phyloP scores from a whole-genome alignment of 2,797 vertebrate species.

The Synanceia verrucosa region DNA sequence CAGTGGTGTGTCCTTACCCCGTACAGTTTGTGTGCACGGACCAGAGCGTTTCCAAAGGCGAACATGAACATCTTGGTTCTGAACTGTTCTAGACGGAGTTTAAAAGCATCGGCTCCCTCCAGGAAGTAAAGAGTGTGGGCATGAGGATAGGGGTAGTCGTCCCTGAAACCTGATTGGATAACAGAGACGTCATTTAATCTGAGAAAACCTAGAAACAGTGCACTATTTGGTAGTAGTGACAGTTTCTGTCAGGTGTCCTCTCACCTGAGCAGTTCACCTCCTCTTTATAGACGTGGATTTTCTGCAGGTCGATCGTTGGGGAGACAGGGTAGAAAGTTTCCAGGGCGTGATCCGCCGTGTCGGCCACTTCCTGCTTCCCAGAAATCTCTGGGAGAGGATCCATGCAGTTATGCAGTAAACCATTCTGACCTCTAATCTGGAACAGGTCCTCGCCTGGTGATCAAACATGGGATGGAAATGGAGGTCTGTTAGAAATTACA shows the following conservation, averaged over 20 bases:
- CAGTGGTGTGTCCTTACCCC: conserved; percentile 84
- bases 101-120: conserved; percentile 73
- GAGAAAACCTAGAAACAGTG: too few species aligned
- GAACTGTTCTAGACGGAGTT: conserved; percentile 87
- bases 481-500: background rate
- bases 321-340: conserved; percentile 90
- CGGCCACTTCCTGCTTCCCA: conserved; percentile 83
- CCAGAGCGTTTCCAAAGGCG: conserved; percentile 90
- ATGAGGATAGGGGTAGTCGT: conserved; percentile 85
- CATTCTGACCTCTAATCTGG: conserved; percentile 87
- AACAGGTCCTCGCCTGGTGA: conserved; percentile 86
- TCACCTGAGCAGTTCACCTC: conserved; percentile 82
- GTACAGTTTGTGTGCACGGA: conserved; percentile 84
- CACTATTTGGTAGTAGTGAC: too few species aligned
- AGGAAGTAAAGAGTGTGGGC: conserved; percentile 91
- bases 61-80: conserved; percentile 95
- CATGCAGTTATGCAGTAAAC: conserved; percentile 81
- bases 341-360: conserved; percentile 80
- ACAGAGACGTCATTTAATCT: background rate
- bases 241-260: too few species aligned
- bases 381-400: conserved; percentile 83
- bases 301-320: conserved; percentile 91
- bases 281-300: conserved; percentile 82
- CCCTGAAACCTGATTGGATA: conserved; percentile 85
- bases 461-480: background rate